Base-by-base conservation (phyloP, 2,113 vertebrate genomes). In the Cyprinodon tularosa region DNA sequence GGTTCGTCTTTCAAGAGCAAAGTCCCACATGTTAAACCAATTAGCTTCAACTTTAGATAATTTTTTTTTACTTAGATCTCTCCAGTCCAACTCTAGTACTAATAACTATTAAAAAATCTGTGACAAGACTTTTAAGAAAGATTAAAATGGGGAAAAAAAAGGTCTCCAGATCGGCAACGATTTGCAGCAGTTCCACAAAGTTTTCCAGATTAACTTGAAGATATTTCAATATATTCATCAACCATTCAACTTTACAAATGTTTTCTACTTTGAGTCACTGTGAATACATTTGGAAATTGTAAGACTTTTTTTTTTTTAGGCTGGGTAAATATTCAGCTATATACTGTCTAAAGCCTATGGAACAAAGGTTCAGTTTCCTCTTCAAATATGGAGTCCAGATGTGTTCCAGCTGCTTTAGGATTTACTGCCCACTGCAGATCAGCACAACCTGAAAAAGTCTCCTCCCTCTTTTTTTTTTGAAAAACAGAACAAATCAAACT, bases 361-460 rank as follows among this genome's bases (percentile, higher is more conserved):
- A 29, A 67, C 29, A 66, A 78, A 78, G 60, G 42, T 60, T 77
- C 42, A 20, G 45, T 72, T 78, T 74, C 38, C 11, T 22, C 12
- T 77, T 68, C 61, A 66, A 86, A 76, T 74, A 71, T 88, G 87
- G 0, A 68, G 74, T 15, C 85, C 91, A 92, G 89, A 92, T 92
- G 89, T 81, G 74, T 47, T 71, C 82, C 89, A 81, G 84, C 84
- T 85, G 89, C 74, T 53, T 20, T 65, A 60, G 65, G 68, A 68
- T 57, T 78, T 63, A 68, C 57, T 74, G 71, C 80, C 40, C 69
- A 84, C 77, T 83, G 77, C 57, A 71, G 77, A 72, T 39, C 67
- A 69, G 64, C 78, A 78, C 50, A 85, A 15, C 40, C 47, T 60
- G 63, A 68, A 67, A 65, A 68, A 70, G 44, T 65, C 68, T 59